phyloP scores from a whole-genome alignment of 2,888 invertebrate genomes.

The Hofmannophila pseudospretella region DNA sequence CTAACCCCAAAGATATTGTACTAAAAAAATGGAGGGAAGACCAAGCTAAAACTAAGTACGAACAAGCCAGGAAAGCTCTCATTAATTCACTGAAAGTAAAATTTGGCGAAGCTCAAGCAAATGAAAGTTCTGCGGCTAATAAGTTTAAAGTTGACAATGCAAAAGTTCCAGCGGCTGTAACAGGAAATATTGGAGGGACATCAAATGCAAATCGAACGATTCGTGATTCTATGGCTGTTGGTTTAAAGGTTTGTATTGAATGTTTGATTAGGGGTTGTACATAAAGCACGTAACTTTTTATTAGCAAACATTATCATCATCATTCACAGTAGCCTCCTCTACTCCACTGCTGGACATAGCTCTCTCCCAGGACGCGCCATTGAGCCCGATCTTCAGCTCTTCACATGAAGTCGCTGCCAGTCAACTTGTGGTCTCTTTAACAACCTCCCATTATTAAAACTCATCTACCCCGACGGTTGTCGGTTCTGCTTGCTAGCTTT shows the following conservation, averaged over 20 bases:
- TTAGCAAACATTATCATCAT: too few relatives aligned
- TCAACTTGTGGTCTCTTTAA: too few relatives aligned
- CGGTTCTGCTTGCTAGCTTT: too few relatives aligned
- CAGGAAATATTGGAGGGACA: slow-evolving; percentile 62
- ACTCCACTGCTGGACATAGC: too few relatives aligned
- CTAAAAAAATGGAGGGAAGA: slow-evolving; percentile 61
- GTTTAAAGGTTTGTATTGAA: slow-evolving; percentile 34
- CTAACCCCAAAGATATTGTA: slow-evolving; percentile 52
- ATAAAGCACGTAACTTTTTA: not conserved
- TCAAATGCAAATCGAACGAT: slow-evolving; percentile 45
- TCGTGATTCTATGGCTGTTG: slow-evolving; percentile 26
- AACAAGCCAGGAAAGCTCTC: slow-evolving; percentile 56
- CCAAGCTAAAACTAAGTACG: slow-evolving; percentile 51
- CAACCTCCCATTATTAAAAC: too few relatives aligned
- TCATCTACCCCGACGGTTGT: too few relatives aligned
- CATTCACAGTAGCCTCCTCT: too few relatives aligned
- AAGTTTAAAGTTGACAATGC: slow-evolving; percentile 40
- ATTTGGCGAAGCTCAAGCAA: slow-evolving; percentile 29
- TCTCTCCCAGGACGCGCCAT: too few relatives aligned
- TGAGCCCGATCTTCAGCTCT: too few relatives aligned
- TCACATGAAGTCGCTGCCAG: too few relatives aligned
- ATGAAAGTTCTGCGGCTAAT: slow-evolving; percentile 28
- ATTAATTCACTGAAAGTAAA: slow-evolving; percentile 68
- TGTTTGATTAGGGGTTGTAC: not conserved
- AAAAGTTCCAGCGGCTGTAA: slow-evolving; percentile 44